Evolutionary conservation across 2,113 vertebrate species (phyloP).

Genomic region (Dipodomys merriami): DNA sequence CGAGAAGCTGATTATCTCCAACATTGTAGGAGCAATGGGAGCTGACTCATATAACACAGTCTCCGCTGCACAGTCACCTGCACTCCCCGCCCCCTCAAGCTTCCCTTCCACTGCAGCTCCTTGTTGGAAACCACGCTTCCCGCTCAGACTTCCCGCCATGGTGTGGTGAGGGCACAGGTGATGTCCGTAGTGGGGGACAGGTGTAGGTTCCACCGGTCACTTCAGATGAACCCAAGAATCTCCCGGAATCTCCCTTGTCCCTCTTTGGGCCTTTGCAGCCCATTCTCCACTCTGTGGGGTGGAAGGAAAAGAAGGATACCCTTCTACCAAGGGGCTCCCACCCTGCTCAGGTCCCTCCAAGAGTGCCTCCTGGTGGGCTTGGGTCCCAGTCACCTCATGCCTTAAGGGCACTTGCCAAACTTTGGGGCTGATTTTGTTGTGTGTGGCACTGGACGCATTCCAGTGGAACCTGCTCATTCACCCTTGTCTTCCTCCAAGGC

Average conservation of each 20-base stretch:
- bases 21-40: not conserved
- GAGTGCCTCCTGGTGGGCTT: not conserved
- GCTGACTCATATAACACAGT: not conserved
- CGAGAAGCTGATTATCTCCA: not conserved
- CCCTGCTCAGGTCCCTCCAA: not conserved
- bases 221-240: not conserved
- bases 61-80: not conserved
- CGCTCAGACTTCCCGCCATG: too few species aligned
- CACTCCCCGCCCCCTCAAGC: not conserved
- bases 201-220: not conserved
- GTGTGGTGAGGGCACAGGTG: not conserved
- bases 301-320: not conserved
- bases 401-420: not conserved
- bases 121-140: too few species aligned
- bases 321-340: rapidly evolving
- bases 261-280: not conserved
- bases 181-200: not conserved
- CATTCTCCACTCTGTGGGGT: not conserved
- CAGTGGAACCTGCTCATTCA: not conserved
- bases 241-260: not conserved
- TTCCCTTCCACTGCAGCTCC: not conserved
- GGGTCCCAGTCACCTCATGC: not conserved
- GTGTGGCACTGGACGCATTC: not conserved
- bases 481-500: too few species aligned
- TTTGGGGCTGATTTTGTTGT: not conserved